Evolutionary conservation across 2,888 invertebrate species (phyloP), one percentile per base, ranked within the genome.

Genomic region (Oligia fasciuncula): DNA sequence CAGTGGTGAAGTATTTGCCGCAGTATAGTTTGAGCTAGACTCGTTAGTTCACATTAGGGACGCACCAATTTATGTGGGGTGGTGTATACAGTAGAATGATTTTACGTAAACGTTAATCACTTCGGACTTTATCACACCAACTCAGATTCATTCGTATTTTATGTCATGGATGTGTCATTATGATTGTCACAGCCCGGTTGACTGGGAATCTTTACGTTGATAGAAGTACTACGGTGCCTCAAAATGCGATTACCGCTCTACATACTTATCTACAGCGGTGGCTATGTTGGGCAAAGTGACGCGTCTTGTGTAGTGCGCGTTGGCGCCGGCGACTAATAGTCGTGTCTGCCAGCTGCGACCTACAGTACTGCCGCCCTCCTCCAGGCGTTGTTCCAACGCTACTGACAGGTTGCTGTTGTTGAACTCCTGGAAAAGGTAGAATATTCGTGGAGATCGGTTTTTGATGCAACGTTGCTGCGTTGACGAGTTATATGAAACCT

Each of bases 261-360:
- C 69, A 14, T 84, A 97, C 96, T 97, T 97, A 54, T 97, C 97
- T 81, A 99, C 98, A 19, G 97, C 95, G 51, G 97, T 97, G 1
- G 98, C 97, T 66, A 99, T 97, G 89, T 98, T 97, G 5, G 98
- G 97, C 83, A 99, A 97, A 73, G 98, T 98, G 71, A 97, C 97
- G 82, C 97, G 97, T 77, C 98, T 97, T 11, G 99, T 98, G 93
- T 98, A 99, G 83, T 98, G 98, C 92, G 99, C 99, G 95, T 99
- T 99, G 88, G 99, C 98, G 82, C 99, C 97, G 74, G 99, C 98
- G 81, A 99, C 98, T 67, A 99, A 97, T 87, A 99, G 97, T 78
- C 98, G 97, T 90, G 98, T 98, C 93, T 98, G 98, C 98, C 98
- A 98, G 73, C 97, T 97, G 73, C 97, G 95, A 62, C 95, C 92